A percentile compares a stretch with the other conserved stretches of the same genome.
These are phyloP conservation scores for Clanis bilineata DNA, from an alignment of 2,888 invertebrate genomes.

Conservation along the genomic window DNA sequence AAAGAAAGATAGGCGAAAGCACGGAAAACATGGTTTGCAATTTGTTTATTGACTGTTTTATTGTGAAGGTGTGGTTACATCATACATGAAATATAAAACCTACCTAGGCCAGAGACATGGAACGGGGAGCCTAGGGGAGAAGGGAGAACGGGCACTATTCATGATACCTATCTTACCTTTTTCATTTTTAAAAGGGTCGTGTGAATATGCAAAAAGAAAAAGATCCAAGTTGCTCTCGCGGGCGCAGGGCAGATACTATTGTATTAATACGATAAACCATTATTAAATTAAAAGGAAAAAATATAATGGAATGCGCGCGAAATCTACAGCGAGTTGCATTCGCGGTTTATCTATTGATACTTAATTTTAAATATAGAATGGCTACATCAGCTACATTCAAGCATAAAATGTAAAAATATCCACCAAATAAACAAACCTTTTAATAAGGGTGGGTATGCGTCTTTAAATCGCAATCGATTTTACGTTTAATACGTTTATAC, in stretches of 20 bases:
- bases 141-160: no score
- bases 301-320: constrained; percentile 38
- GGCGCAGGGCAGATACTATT: constrained; percentile 49
- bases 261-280: constrained; percentile 60
- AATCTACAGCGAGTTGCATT: constrained; percentile 20
- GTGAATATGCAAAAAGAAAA: constrained; percentile 44
- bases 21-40: no score
- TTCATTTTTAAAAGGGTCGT: constrained; percentile 43
- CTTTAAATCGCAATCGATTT: no score
- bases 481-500: no score
- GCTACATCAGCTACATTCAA: background rate
- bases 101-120: no score
- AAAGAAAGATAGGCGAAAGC: no score
- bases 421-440: no score
- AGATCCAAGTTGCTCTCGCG: constrained; percentile 27
- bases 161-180: constrained; percentile 44
- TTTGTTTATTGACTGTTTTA: background rate
- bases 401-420: background rate
- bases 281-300: constrained; percentile 42
- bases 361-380: background rate
- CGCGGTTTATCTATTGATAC: background rate
- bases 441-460: no score
- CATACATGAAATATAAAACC: constrained; percentile 32
- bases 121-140: no score
- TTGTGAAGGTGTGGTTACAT: constrained; percentile 26